Evolutionary conservation across 1,140 invertebrate genomes (phyloP).

Genomic region (Propsilocerus akamusi): DNA sequence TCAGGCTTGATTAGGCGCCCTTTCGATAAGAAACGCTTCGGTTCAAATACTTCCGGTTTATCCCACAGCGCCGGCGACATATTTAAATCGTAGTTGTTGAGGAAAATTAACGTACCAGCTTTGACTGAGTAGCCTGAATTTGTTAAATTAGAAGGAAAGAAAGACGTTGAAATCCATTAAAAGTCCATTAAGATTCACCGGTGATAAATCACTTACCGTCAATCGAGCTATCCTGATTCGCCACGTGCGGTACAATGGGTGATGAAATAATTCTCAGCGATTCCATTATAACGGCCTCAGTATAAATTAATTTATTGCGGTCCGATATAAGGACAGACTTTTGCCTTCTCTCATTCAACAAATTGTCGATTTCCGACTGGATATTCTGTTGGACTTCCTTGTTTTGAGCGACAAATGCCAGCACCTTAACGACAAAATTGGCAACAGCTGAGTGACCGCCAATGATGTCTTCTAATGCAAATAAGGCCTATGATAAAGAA

Average conservation of each 20-base stretch:
- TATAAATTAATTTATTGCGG: slow-evolving; percentile 46
- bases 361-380: slow-evolving; percentile 40
- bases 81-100: slow-evolving; percentile 74
- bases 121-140: slow-evolving; percentile 35
- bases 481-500: slow-evolving; percentile 31
- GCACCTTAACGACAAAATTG: slow-evolving; percentile 51
- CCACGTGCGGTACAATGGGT: slow-evolving; percentile 72
- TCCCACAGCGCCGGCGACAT: slow-evolving; percentile 50
- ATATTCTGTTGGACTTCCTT: slow-evolving; percentile 40
- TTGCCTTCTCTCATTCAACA: slow-evolving; percentile 25
- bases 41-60: slow-evolving; percentile 45
- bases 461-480: slow-evolving; percentile 59
- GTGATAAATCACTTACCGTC: slow-evolving; percentile 20
- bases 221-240: slow-evolving; percentile 50
- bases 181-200: not conserved
- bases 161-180: not conserved
- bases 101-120: slow-evolving; percentile 59
- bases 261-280: slow-evolving; percentile 53
- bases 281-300: slow-evolving; percentile 58
- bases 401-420: slow-evolving; percentile 40
- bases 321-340: slow-evolving; percentile 39
- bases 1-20: slow-evolving; percentile 5
- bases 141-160: not conserved
- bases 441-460: slow-evolving; percentile 67
- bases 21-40: slow-evolving; percentile 43